Base-by-base conservation (phyloP, 2,113 vertebrate genomes). In the Lasiurus cinereus region DNA sequence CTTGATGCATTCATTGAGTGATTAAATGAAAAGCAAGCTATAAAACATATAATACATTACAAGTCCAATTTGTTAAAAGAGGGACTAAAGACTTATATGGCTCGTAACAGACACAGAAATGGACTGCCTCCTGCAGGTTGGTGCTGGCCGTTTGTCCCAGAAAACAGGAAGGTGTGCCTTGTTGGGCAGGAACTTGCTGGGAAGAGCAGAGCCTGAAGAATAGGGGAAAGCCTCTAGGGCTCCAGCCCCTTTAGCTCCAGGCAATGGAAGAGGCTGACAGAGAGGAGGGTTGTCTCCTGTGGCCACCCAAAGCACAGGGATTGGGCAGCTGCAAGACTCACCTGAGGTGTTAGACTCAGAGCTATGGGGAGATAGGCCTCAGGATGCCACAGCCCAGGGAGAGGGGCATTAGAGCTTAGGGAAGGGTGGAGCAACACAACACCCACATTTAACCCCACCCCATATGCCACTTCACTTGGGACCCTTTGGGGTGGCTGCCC, bases 341-440 rank as follows among this genome's bases (percentile, higher is more conserved):
- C 31, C 29, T 50, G 27, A 43, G 62, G 29, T 31, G 22, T 66
- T 46, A 39, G 33, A 39, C 46, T 18, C 18, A 64, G 36, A 56
- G 33, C 66, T 82, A 54, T 22, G 64, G 72, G 12, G 66, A 56
- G 72, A 33, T 2, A n/a, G 13, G 70, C 14, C 69, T 76, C 11
- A 2, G 59, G 50, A 18, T 21, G 22, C 11, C 8, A 9, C 4
- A 24, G 31, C 18, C 11, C 0, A 1, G 1, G 12, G 62, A 15
- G 24, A 11, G 21, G 0, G 27, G 50, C 19, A 62, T 62, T 62
- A 27, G 59, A 8, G 59, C 22, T 62, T 27, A 7, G 59, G 24
- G 59, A 62, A 62, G 59, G 22, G 64, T 66, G 64, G 29, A 66
- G 31, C 66, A n/a, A n/a, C 15, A 67, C 15, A 3, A 62, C 24